Base-by-base conservation (phyloP, 2,888 invertebrate genomes). In the Pocota personata region DNA sequence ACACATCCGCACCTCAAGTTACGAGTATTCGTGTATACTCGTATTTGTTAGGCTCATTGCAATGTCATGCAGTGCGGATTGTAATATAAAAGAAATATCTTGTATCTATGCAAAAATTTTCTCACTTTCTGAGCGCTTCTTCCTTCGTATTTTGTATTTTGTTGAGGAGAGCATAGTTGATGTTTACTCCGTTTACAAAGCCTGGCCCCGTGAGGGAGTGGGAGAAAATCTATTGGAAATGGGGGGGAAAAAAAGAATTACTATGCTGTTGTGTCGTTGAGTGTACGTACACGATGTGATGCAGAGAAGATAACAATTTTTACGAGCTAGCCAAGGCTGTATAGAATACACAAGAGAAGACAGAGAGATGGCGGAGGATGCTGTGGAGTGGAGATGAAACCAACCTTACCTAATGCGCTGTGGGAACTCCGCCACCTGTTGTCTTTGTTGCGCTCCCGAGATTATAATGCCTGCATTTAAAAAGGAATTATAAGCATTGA, bases 381-480 rank as follows among this genome's bases (percentile, higher is more conserved):
- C 3, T 10, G 24, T 3, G 7, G n/a, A 50, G 32, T 24, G 60
- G 19, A 37, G 27, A 57, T 16, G 62, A 80, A 76, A 72, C 82
- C 86, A 86, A 86, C 76, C 72, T 77, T 73, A 67, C 82, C 82
- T 86, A 82, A 76, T 71, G 80, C 72, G 46, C 72, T 86, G 82
- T 86, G 86, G 86, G 86, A 86, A 86, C 75, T 72, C 60, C 37
- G 72, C 71, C 86, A 86, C 86, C 82, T 86, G 86, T 86, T 86
- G 86, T 86, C 86, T 86, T 82, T 82, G 86, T 86, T 86, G 86
- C 76, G 86, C 72, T 82, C 77, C 86, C 77, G 71, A 86, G 86
- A 77, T 82, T 86, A 86, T 86, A 86, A 73, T 86, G 86, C 86
- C 71, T 82, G 86, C 86, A 86, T 86, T 86, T 86, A 86, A 86